These are phyloP conservation scores for Octopus bimaculoides DNA, from an alignment of 1,140 invertebrate genomes.

Conservation along the genomic window DNA sequence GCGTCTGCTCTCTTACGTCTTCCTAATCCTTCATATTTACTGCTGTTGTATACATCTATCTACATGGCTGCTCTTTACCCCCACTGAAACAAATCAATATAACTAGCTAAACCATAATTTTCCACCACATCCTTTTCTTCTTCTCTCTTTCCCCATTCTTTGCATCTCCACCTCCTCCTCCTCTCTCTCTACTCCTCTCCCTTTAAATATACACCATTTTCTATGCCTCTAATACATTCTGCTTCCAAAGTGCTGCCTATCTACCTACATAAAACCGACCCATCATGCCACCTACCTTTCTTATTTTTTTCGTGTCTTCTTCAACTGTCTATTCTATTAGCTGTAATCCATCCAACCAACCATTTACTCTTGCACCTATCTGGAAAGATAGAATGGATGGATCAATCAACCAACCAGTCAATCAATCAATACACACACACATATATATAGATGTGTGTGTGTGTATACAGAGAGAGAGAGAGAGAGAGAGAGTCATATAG, in stretches of 20 bases:
- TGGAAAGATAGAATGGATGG: too few species aligned
- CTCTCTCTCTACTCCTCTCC: background rate
- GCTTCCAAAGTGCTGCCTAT: background rate
- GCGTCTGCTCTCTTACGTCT: background rate
- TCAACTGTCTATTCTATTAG: background rate
- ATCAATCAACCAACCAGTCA: too few species aligned
- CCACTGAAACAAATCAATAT: too few species aligned
- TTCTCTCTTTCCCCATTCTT: background rate
- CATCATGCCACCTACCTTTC: background rate
- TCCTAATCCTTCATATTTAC: background rate
- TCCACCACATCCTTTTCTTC: background rate
- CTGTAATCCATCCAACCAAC: background rate
- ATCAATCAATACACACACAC: too few species aligned
- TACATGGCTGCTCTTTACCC: too few species aligned
- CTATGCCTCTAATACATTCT: background rate
- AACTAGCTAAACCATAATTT: background rate
- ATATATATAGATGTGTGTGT: too few species aligned
- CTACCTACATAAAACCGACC: background rate
- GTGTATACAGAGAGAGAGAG: too few species aligned
- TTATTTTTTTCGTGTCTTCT: background rate
- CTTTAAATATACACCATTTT: background rate
- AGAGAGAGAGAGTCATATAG: too few species aligned
- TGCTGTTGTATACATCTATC: too few species aligned
- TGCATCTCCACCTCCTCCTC: background rate
- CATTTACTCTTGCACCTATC: too few species aligned